Evolutionary conservation across 2,888 invertebrate genomes (phyloP), one percentile per base, ranked within the genome.

Genomic region (Fragum whitleyi): DNA sequence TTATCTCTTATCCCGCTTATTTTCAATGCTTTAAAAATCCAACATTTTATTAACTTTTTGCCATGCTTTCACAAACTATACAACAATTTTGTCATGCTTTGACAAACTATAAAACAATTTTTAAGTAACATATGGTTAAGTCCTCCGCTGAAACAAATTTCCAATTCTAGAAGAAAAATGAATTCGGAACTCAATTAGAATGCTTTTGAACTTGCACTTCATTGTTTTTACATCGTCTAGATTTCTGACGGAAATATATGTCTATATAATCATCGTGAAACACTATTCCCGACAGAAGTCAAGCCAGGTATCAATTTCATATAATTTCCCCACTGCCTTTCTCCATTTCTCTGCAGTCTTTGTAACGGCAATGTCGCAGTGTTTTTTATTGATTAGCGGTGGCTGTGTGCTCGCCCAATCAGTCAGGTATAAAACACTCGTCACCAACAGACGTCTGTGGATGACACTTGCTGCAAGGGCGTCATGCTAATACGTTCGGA

Each of bases 311-410:
- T 61, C 61, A 61, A 61, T 61, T 61, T 32, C 61, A 61, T 61
- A 28, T 61, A 61, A 61, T 61, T 61, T 61, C 61, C 11, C 61
- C 61, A 61, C 61, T 32, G 61, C 61, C 61, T 61, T 61, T 61
- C 61, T 32, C 61, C n/a, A 32, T 16, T 28, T 19, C 32, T 61
- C 61, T 29, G 32, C 32, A 29, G 57, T 11, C 61, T 14, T 19
- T 29, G 61, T 61, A 29, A 61, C 32, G 29, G 19, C 29, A 9
- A 28, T 29, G 61, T 32, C 29, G 61, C 21, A 19, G 29, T 32
- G 32, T 32, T 29, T 32, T 29, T 32, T 61, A 61, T 61, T 61
- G 61, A 61, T 61, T 32, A 61, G 32, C 19, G 29, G 32, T 32
- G 29, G 61, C 21, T 61, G 9, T 61, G 32, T 32, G 61, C 32